Percentiles rank a stretch among this genome's conserved stretches.
phyloP scores from a whole-genome alignment of 2,113 vertebrate genomes.

The Macquaria australasica region DNA sequence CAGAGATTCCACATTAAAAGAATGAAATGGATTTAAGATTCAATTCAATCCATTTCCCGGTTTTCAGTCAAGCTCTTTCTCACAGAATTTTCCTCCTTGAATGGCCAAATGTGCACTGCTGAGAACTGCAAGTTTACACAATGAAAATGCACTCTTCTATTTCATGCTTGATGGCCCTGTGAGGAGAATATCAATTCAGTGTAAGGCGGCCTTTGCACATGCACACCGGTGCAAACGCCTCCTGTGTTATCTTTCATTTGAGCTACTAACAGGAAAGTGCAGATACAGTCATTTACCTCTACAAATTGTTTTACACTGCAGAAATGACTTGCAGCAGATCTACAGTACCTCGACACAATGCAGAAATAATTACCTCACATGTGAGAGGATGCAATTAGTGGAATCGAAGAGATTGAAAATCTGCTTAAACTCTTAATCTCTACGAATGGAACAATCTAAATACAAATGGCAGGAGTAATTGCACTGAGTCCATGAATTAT shows the following conservation, averaged over 20 bases:
- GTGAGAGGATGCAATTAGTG: constrained; percentile 62
- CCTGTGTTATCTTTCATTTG: constrained; percentile 12
- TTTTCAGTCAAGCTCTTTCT: constrained; percentile 13
- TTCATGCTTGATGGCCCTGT: constrained; percentile 29
- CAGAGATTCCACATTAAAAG: constrained; percentile 9
- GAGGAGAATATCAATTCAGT: constrained; percentile 44
- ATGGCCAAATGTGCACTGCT: constrained; percentile 18
- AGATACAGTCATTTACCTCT: constrained; percentile 34
- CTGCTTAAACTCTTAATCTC: constrained; percentile 66
- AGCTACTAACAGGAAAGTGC: constrained; percentile 24
- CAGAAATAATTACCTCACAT: constrained; percentile 57
- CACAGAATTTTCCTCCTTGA: background rate
- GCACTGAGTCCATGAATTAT: constrained; percentile 50
- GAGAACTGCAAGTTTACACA: constrained; percentile 53
- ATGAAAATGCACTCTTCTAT: constrained; percentile 39
- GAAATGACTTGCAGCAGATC: constrained; percentile 28
- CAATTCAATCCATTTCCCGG: constrained; percentile 25
- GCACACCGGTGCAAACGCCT: background rate
- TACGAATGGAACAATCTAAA: constrained; percentile 44
- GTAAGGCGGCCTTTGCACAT: background rate
- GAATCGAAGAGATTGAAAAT: constrained; percentile 65
- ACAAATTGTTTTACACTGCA: constrained; percentile 43
- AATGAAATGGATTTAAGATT: constrained; percentile 20
- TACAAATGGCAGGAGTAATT: constrained; percentile 50
- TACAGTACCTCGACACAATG: constrained; percentile 28